These are phyloP conservation scores for Camponotus floridanus DNA, from an alignment of 1,140 invertebrate species.

Conservation along the genomic window DNA sequence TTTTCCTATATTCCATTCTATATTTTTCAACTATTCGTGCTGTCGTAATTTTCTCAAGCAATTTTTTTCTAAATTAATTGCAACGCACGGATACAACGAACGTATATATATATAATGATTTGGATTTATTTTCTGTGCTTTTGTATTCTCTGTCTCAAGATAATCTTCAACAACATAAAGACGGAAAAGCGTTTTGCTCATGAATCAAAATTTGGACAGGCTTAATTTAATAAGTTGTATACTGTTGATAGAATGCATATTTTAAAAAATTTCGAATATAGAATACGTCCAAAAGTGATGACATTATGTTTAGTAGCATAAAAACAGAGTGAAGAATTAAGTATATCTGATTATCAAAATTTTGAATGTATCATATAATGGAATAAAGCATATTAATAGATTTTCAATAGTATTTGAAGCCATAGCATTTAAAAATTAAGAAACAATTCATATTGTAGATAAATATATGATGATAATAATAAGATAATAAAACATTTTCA, in stretches of 20 bases:
- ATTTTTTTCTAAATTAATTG: neutral
- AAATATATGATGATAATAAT: slow-evolving; percentile 31
- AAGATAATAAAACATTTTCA: slow-evolving; percentile 19
- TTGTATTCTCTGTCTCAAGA: neutral
- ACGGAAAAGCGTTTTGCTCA: neutral
- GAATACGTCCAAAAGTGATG: slow-evolving; percentile 18
- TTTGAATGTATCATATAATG: slow-evolving; percentile 43
- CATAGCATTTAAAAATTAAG: slow-evolving; percentile 10
- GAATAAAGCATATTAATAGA: slow-evolving; percentile 44
- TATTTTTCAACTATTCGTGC: too few relatives aligned
- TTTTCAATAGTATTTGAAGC: slow-evolving; percentile 6
- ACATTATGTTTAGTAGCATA: slow-evolving; percentile 41
- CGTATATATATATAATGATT: neutral
- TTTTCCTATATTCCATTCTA: too few relatives aligned
- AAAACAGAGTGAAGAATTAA: slow-evolving; percentile 4
- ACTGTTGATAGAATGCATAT: slow-evolving; percentile 32
- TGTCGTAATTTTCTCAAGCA: too few relatives aligned
- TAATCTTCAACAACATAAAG: too few relatives aligned
- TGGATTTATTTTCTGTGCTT: neutral
- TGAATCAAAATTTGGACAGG: slow-evolving; percentile 32
- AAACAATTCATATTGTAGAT: neutral
- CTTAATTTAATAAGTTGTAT: slow-evolving; percentile 13
- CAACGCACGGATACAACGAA: slow-evolving; percentile 46
- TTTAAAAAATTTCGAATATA: slow-evolving; percentile 17
- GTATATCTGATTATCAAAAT: slow-evolving; percentile 41